phyloP scores from a whole-genome alignment of 2,113 vertebrate species.

The Diphyllodes magnificus region DNA sequence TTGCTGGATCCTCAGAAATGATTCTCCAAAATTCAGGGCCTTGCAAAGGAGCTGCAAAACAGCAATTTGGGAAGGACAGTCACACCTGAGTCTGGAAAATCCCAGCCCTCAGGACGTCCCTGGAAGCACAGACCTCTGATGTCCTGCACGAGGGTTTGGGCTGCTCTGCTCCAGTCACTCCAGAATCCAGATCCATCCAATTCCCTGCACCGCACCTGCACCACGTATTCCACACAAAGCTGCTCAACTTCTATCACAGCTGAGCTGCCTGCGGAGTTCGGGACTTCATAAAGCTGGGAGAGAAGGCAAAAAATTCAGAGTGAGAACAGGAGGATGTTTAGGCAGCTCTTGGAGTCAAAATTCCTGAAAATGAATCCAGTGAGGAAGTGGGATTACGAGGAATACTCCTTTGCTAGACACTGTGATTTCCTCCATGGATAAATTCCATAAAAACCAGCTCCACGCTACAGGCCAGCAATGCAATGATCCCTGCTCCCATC shows the following conservation, averaged over 20 bases:
- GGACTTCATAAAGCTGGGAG: conserved; percentile 54
- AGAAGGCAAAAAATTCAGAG: not conserved
- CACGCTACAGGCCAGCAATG: not conserved
- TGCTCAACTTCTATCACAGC: conserved; percentile 55
- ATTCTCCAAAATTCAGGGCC: conserved; percentile 92
- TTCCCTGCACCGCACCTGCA: conserved; percentile 80
- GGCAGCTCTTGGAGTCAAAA: not conserved
- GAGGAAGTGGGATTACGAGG: not conserved
- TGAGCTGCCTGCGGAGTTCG: not conserved
- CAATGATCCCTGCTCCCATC: not conserved
- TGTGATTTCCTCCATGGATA: not conserved
- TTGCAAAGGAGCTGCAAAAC: conserved; percentile 78
- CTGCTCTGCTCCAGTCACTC: conserved; percentile 85
- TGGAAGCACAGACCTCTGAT: conserved; percentile 74
- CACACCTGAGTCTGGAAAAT: not conserved
- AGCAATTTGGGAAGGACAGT: not conserved
- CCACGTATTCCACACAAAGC: conserved; percentile 73
- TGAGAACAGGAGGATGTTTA: not conserved
- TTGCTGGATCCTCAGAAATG: conserved; percentile 64
- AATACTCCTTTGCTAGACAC: not conserved
- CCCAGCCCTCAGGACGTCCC: not conserved
- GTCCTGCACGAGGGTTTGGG: conserved; percentile 69
- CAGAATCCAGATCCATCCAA: conserved; percentile 73
- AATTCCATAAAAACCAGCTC: not conserved
- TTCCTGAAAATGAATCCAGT: not conserved